Evolutionary conservation across 2,888 invertebrate species (phyloP), one percentile per base, ranked within the genome.

Genomic region (Temnothorax rugatulus): DNA sequence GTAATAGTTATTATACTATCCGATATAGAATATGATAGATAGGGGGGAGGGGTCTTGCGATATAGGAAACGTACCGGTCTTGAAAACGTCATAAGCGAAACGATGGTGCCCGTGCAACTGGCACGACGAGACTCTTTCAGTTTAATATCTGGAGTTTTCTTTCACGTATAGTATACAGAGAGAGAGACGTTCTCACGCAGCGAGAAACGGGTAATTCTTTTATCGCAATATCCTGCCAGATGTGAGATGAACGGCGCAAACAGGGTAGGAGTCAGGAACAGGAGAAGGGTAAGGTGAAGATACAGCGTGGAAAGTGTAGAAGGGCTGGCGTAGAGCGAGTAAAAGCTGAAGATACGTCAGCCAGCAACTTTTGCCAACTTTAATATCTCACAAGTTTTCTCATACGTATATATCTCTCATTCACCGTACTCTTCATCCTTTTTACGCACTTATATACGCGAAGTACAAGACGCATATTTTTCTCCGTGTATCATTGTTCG

Each of bases 381-480:
- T 91, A 91, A 91, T 91, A 89, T 90, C 90, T 88, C 89, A n/a
- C 52, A 84, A 91, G 83, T 91, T 91, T 91, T 89, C 88, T 88
- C 83, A 81, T 86, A 87, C 82, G 82, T 81, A 84, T 79, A 29
- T 29, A 29, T 5, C 84, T 71, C n/a, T 75, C 54, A 44, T 21
- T 71, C 47, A 15, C 52, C 4, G 9, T n/a, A 15, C 13, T 29
- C 54, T 47, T 66, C 61, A 59, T 59, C 68, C 54, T 44, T 79
- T 79, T 83, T 74, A 66, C 59, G 21, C 13, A 29, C 54, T 5
- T n/a, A 8, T 21, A 44, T 15, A 54, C 9, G 52, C 52, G n/a
- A 52, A 59, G 18, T 38, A 11, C 66, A 18, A 57, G 21, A 47
- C 47, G 44, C n/a, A 29, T 47, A 68, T 54, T 50, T 25, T 47